Base-by-base conservation (phyloP, 37 sponge, comb jelly and placozoan genomes). In the Eunapius fragilis region DNA sequence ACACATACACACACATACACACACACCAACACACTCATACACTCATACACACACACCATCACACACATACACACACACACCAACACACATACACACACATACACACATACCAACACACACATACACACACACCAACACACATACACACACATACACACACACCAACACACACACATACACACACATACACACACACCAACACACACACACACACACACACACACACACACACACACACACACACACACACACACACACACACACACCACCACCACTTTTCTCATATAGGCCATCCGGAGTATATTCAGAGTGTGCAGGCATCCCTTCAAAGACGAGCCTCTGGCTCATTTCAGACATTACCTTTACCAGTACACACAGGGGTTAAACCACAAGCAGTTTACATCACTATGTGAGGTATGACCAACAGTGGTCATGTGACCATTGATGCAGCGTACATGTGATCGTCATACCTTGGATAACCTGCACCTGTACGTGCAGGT, bases 401-500 rank as follows among this genome's bases (percentile, higher is more conserved):
- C 70, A n/a, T 81, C 93, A 25, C 82, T 92, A 26, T 92, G 90
- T 81, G 93, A 92, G 83, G 93, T 92, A 67, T 26, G 68, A 70
- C 41, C 41, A 41, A 3, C 41, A 9, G 41, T 41, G 6, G 6
- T 9, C 41, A 41, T 41, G 41, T 41, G 41, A 41, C 41, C 6
- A 9, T 3, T 41, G 6, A 41, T 41, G 6, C 41, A 41, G 41
- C 41, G 41, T 6, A 41, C 41, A 41, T 41, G 41, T 41, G 41
- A 41, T 41, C 6, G 41, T 41, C 41, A 41, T n/a, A n/a, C n/a
- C n/a, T n/a, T n/a, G n/a, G n/a, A n/a, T n/a, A n/a, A n/a, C n/a
- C n/a, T n/a, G n/a, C n/a, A n/a, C n/a, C n/a, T n/a, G n/a, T n/a
- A n/a, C n/a, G n/a, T n/a, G n/a, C n/a, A n/a, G n/a, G n/a, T n/a